Conservation (phyloP, 2,888 invertebrate species). For the Leptinotarsa peninsularis region DNA sequence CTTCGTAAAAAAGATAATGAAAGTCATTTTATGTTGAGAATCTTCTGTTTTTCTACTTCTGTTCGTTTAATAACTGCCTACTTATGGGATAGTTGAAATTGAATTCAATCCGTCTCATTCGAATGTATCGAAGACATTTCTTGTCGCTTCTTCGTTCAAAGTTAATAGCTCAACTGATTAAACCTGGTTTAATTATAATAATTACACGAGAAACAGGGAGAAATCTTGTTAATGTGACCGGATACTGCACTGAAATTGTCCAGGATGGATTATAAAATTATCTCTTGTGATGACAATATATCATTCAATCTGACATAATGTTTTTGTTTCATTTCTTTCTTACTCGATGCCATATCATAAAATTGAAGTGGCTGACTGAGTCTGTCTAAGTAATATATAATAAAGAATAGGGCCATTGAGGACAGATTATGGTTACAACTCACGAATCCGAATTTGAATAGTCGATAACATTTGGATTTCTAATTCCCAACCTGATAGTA, state of each 20-base stretch:
- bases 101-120: constrained; percentile 13
- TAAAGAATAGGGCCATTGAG: too few species aligned
- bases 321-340: too few species aligned
- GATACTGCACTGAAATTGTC: not conserved
- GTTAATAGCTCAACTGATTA: constrained; percentile 6
- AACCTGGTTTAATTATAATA: constrained; percentile 13
- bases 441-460: too few species aligned
- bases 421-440: too few species aligned
- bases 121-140: constrained; percentile 3
- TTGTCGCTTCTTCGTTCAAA: constrained; percentile 3
- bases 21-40: constrained; percentile 32
- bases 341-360: too few species aligned
- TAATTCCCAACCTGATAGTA: too few species aligned
- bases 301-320: too few species aligned
- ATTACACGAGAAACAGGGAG: not conserved
- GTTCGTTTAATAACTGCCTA: constrained; percentile 23
- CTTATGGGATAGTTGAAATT: constrained; percentile 25
- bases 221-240: not conserved
- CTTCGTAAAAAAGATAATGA: constrained; percentile 32
- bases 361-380: too few species aligned
- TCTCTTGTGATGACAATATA: too few species aligned
- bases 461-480: too few species aligned
- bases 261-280: not conserved
- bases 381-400: too few species aligned
- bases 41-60: constrained; percentile 21